Base-by-base conservation (phyloP, 2,113 vertebrate genomes). In the Epinephelus moara region DNA sequence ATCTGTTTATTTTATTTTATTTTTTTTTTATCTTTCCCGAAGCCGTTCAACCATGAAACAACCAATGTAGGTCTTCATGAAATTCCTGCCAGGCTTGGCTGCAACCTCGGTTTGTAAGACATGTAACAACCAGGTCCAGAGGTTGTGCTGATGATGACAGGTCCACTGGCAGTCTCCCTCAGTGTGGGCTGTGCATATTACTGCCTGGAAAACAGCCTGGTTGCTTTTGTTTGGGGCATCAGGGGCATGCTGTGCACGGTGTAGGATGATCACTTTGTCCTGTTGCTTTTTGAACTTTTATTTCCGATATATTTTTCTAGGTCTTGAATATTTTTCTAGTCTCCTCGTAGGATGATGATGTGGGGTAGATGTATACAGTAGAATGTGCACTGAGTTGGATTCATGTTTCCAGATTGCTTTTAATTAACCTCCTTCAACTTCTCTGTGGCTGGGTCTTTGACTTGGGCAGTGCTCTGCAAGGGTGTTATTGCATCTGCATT, bases 1-100 rank as follows among this genome's bases (percentile, higher is more conserved):
- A 88, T 85, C 68, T 59, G 57, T 85, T 78, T 84, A 71, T 70
- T 37, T 55, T 70, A 15, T 75, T 25, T 75, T 63, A 69, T 59
- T 12, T 18, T 10, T 45, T 45, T 71, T 47, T 53, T n/a, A 19
- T 84, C 71, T 67, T 33, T 25, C 53, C 61, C 30, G 1, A 18
- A 71, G 76, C 62, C 71, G 50, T 76, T 78, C 33, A 57, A 53
- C 75, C 63, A 25, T 42, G 11, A 78, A 76, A 66, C 57, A 72
- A 67, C 64, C 40, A 59, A n/a, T 50, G 56, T 57, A 40, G 42
- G 11, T 70, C 47, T 42, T 75, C 50, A 25, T 70, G 70, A 81
- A 78, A 80, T 75, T 45, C 45, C 70, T 72, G 62, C 60, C 56
- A 25, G 60, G 45, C 52, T 61, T 45, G 49, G 49, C 50, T 78